These are phyloP conservation scores for Archivesica marissinica DNA, from an alignment of 1,140 invertebrate genomes.

Conservation along the genomic window DNA sequence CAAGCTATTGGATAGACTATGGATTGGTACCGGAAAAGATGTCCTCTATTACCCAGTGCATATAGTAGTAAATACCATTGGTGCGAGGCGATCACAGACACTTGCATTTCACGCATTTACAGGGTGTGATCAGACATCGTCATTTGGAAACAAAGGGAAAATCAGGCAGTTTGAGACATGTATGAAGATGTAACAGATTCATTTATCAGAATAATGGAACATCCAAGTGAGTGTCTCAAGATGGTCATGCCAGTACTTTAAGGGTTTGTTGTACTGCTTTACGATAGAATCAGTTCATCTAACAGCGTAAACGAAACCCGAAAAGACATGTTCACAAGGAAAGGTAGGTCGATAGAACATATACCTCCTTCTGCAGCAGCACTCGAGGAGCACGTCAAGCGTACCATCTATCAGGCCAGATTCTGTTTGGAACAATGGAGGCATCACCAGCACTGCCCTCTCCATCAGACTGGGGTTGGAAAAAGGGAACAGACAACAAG, in stretches of 20 bases:
- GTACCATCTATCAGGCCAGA: too few relatives aligned
- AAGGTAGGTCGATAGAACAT: too few relatives aligned
- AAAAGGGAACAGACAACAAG: too few relatives aligned
- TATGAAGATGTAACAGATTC: neutral
- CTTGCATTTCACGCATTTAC: constrained; percentile 11
- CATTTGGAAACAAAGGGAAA: constrained; percentile 33
- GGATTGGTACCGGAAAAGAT: constrained; percentile 49
- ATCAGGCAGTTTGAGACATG: constrained; percentile 35
- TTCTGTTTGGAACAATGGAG: too few relatives aligned
- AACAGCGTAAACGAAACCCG: too few relatives aligned
- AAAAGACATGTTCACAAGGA: too few relatives aligned
- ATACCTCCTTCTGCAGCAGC: too few relatives aligned
- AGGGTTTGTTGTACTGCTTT: constrained; percentile 16
- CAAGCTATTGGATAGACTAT: constrained; percentile 33
- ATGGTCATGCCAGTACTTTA: neutral
- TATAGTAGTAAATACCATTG: constrained; percentile 6
- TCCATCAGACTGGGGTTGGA: too few relatives aligned
- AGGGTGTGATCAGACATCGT: constrained; percentile 34
- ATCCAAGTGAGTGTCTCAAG: neutral
- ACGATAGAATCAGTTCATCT: too few relatives aligned
- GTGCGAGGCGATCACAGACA: neutral
- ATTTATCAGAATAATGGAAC: neutral
- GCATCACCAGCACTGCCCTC: too few relatives aligned
- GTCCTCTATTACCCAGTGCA: constrained; percentile 15
- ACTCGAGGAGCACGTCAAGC: too few relatives aligned